A percentile compares a stretch with the other conserved stretches of the same genome.
Evolutionary conservation across 2,113 vertebrate species (phyloP).

Genomic region (Recurvirostra avosetta): DNA sequence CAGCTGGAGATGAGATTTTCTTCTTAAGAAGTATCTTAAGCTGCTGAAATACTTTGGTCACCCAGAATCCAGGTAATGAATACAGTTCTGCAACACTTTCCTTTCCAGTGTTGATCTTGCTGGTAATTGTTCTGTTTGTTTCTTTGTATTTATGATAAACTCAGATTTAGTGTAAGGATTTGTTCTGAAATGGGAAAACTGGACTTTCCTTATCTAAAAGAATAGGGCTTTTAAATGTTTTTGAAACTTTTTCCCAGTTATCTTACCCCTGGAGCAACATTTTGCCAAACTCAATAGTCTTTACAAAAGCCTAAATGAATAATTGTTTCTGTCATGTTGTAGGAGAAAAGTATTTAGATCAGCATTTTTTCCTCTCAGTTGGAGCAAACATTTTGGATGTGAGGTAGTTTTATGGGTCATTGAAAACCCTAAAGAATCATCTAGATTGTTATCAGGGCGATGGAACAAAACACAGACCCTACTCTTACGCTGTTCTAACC

Average conservation of each 20-base stretch:
- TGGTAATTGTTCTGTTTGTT: neutral
- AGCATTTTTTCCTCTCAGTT: constrained; percentile 14
- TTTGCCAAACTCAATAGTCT: neutral
- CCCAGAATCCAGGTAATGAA: neutral
- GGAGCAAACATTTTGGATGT: neutral
- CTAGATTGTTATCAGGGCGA: neutral
- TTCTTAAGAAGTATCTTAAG: neutral
- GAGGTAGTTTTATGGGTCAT: constrained; percentile 5
- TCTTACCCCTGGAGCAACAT: neutral
- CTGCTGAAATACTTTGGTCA: neutral
- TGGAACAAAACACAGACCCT: neutral
- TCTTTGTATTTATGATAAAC: neutral
- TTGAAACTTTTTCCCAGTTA: neutral
- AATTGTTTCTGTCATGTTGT: constrained; percentile 23
- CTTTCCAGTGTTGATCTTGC: neutral
- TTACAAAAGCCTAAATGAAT: neutral
- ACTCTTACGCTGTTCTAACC: neutral
- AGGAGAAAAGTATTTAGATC: neutral
- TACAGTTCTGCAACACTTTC: neutral
- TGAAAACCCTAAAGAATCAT: neutral
- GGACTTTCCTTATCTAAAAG: neutral
- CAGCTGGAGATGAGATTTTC: neutral
- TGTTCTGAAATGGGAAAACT: neutral
- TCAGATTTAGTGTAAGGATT: neutral
- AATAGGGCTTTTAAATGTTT: neutral